Percentiles rank a stretch among this genome's conserved stretches.
Evolutionary conservation across 2,888 invertebrate species (phyloP).

Genomic region (Tinea pellionella): DNA sequence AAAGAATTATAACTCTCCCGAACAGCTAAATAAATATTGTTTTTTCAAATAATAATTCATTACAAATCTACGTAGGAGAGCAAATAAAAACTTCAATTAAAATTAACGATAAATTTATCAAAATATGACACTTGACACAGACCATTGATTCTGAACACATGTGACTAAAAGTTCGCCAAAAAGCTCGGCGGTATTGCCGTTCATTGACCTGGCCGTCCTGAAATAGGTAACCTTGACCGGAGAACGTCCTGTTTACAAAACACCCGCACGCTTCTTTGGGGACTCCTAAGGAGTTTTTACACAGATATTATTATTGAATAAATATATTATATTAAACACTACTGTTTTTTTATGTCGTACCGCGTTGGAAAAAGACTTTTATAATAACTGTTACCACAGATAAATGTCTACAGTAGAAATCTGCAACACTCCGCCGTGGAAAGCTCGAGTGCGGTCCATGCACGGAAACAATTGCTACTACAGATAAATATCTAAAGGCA

Average conservation of each 20-base stretch:
- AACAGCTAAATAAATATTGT: not conserved
- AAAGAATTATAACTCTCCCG: not conserved
- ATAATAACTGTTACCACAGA: too few species aligned
- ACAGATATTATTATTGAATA: not conserved
- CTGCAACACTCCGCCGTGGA: too few species aligned
- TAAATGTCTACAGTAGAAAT: too few species aligned
- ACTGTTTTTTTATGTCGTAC: too few species aligned
- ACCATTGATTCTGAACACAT: not conserved
- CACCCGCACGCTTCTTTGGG: slow-evolving; percentile 5
- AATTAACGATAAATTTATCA: not conserved
- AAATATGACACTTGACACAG: not conserved
- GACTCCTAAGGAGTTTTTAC: not conserved
- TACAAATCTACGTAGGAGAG: not conserved
- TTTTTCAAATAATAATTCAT: not conserved
- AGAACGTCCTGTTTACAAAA: slow-evolving; percentile 28
- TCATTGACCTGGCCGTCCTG: slow-evolving; percentile 36
- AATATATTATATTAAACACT: too few species aligned
- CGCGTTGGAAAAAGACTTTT: too few species aligned
- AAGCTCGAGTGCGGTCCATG: too few species aligned
- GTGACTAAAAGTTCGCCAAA: not conserved
- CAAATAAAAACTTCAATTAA: not conserved
- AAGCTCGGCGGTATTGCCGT: slow-evolving; percentile 19
- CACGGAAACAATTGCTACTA: too few species aligned
- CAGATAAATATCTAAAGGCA: too few species aligned
- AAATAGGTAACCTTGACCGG: slow-evolving; percentile 58